These are phyloP conservation scores for Gymnopithys bicolor DNA, from an alignment of 2,797 vertebrate species.

Conservation along the genomic window DNA sequence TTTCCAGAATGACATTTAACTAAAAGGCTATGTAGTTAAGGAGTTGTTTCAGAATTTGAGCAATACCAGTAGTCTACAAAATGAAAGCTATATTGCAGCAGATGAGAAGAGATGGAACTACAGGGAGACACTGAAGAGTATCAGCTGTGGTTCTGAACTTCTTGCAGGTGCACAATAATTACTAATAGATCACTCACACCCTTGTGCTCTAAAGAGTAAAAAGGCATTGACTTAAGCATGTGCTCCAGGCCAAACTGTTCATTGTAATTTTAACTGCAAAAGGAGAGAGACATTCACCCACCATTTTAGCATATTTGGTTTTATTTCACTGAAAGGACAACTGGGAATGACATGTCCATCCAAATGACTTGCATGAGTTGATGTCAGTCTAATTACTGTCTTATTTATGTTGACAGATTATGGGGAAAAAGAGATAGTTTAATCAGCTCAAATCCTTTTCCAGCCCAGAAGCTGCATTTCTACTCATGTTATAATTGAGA, in stretches of 20 bases:
- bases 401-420: background rate
- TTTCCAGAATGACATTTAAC: background rate
- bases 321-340: conserved; percentile 53
- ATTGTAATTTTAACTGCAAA: background rate
- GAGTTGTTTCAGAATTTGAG: background rate
- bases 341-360: conserved; percentile 49
- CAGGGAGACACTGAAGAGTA: background rate
- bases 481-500: background rate
- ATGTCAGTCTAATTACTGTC: background rate
- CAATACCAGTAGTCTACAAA: background rate
- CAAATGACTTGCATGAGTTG: conserved; percentile 32
- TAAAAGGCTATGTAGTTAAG: background rate
- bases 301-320: conserved; percentile 33
- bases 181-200: background rate
- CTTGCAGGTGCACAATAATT: background rate
- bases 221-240: background rate
- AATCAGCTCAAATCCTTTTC: conserved; percentile 45
- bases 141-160: background rate
- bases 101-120: background rate
- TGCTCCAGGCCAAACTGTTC: background rate
- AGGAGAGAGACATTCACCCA: conserved; percentile 29
- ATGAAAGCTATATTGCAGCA: background rate
- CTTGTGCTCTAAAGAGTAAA: background rate
- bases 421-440: conserved; percentile 2
- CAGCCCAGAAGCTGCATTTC: conserved; percentile 40